Evolutionary conservation across 2,888 invertebrate genomes (phyloP).

Genomic region (Cheilosia urbana): DNA sequence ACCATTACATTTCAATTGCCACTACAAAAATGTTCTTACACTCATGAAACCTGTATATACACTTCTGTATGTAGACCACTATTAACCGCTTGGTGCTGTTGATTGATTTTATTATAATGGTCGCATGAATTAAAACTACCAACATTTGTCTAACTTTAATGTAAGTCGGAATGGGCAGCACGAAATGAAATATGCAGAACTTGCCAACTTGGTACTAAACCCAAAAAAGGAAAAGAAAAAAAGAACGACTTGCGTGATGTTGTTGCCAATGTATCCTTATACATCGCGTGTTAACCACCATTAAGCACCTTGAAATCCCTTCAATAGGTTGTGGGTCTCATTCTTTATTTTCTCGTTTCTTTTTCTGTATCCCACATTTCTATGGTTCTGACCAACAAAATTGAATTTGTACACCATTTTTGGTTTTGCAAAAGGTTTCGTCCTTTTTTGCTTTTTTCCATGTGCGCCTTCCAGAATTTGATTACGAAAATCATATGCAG

Average conservation of each 20-base stretch:
- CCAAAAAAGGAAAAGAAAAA: too few species aligned
- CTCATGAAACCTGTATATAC: background rate
- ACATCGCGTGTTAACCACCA: slow-evolving; percentile 61
- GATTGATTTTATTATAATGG: background rate
- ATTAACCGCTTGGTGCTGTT: background rate
- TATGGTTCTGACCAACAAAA: slow-evolving; percentile 22
- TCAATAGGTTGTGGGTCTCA: slow-evolving; percentile 11
- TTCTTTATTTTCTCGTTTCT: slow-evolving; percentile 16
- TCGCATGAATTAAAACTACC: background rate
- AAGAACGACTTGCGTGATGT: slow-evolving; percentile 42
- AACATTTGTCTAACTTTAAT: slow-evolving; percentile 2
- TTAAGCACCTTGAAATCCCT: slow-evolving; percentile 51
- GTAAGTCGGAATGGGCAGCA: slow-evolving; percentile 6
- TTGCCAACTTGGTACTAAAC: slow-evolving; percentile 2
- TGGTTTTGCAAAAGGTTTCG: slow-evolving; percentile 17
- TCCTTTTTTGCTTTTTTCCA: background rate
- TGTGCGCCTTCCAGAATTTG: slow-evolving; percentile 37
- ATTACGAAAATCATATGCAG: slow-evolving; percentile 68
- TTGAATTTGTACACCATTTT: slow-evolving; percentile 60
- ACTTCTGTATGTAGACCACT: background rate
- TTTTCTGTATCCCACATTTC: slow-evolving; percentile 14
- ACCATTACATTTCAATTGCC: background rate
- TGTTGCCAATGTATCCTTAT: slow-evolving; percentile 49
- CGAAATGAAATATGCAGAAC: background rate
- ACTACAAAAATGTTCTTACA: background rate